These are phyloP conservation scores for Tetranychus urticae DNA, from an alignment of 1,140 invertebrate genomes.

Conservation along the genomic window DNA sequence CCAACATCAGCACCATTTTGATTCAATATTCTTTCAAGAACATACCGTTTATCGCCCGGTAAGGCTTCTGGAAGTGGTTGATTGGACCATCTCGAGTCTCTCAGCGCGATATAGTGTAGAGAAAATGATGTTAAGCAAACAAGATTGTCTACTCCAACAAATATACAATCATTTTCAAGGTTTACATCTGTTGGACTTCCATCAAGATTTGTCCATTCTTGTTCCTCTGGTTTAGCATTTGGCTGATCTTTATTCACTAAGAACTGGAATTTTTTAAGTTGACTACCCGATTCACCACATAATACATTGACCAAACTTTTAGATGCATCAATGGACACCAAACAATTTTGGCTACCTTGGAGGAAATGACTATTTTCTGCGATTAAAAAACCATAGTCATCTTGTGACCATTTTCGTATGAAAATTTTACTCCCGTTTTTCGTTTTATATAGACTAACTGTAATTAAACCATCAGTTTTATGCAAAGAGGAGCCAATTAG, in stretches of 20 bases:
- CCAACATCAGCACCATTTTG: background rate
- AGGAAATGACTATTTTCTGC: slow-evolving; percentile 29
- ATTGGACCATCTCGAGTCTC: background rate
- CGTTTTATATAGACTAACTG: slow-evolving; percentile 24
- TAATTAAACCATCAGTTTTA: background rate
- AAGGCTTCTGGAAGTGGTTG: background rate
- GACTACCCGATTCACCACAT: too few species aligned
- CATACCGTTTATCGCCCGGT: background rate
- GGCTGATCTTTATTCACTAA: too few species aligned
- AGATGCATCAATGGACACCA: background rate
- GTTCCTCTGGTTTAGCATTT: background rate
- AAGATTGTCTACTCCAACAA: background rate
- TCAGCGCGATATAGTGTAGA: background rate
- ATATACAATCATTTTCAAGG: background rate
- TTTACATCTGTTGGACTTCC: background rate
- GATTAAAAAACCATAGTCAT: background rate
- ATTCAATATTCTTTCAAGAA: background rate
- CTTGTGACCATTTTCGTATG: slow-evolving; percentile 44
- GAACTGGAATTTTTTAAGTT: too few species aligned
- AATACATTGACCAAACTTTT: too few species aligned
- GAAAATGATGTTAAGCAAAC: background rate
- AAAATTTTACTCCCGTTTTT: slow-evolving; percentile 44
- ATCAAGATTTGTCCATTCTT: background rate
- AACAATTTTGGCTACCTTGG: background rate
- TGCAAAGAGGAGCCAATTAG: slow-evolving; percentile 24